Conservation (phyloP, 2,797 vertebrate genomes). For the Acanthurus leucopareius region DNA sequence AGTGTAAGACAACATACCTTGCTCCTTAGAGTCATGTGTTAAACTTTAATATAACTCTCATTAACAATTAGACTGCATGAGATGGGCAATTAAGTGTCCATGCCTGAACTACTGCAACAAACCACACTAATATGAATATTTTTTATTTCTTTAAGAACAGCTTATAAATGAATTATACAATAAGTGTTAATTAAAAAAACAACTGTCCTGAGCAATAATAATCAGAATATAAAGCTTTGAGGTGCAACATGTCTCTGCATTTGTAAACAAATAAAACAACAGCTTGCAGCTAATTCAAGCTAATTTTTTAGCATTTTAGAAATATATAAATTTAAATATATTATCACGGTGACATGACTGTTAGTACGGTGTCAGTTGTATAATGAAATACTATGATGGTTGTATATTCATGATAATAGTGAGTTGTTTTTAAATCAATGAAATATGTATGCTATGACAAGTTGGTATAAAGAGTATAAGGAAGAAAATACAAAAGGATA, state of each 20-base stretch:
- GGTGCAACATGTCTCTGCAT: not conserved
- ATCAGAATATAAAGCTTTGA: not conserved
- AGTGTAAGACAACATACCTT: not conserved
- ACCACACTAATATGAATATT: not conserved
- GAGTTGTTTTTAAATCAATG: not conserved
- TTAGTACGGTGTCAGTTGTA: not conserved
- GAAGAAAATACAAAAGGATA: too few relatives aligned
- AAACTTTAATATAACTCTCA: not conserved
- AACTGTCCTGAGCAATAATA: not conserved
- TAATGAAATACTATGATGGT: not conserved
- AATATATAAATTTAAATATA: not conserved
- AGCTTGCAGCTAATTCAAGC: not conserved
- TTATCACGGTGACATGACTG: not conserved
- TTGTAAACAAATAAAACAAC: not conserved
- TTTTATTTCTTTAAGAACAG: not conserved
- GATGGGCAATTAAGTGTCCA: not conserved
- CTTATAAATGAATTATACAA: not conserved
- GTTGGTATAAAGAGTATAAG: too few relatives aligned
- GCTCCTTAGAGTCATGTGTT: not conserved
- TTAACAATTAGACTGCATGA: constrained; percentile 4
- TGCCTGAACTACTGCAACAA: not conserved
- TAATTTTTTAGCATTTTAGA: too few relatives aligned
- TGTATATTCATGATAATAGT: not conserved
- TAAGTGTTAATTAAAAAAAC: not conserved
- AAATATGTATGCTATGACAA: too few relatives aligned